These are phyloP conservation scores for Natrix natrix DNA, from an alignment of 2,797 vertebrate species.

Conservation along the genomic window DNA sequence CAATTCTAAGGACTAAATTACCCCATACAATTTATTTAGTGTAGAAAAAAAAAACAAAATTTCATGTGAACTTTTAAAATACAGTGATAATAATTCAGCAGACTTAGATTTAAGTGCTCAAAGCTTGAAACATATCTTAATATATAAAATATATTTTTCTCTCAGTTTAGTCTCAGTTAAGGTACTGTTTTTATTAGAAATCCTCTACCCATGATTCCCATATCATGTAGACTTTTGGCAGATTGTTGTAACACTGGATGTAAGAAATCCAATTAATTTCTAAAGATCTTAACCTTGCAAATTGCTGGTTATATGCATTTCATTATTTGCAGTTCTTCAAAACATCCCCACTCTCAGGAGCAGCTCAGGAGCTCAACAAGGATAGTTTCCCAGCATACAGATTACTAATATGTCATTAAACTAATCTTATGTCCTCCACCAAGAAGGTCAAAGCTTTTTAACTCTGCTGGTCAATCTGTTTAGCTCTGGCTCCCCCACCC, in stretches of 20 bases:
- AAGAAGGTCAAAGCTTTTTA: slow-evolving; percentile 36
- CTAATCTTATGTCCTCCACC: slow-evolving; percentile 54
- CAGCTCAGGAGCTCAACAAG: slow-evolving; percentile 30
- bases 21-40: not conserved
- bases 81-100: not conserved
- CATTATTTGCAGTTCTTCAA: slow-evolving; percentile 20
- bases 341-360: slow-evolving; percentile 42
- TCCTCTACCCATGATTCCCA: not conserved
- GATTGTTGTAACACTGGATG: not conserved
- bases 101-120: slow-evolving; percentile 7
- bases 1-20: not conserved
- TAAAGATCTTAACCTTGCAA: slow-evolving; percentile 44
- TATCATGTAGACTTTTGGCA: slow-evolving; percentile 24
- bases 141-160: not conserved
- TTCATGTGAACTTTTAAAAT: not conserved
- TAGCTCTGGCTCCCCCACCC: not conserved
- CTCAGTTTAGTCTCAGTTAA: not conserved
- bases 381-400: slow-evolving; percentile 46
- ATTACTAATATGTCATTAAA: slow-evolving; percentile 53
- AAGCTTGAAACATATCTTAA: not conserved
- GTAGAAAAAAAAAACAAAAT: not conserved
- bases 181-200: not conserved
- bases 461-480: slow-evolving; percentile 26
- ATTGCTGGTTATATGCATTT: slow-evolving; percentile 36
- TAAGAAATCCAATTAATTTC: slow-evolving; percentile 46